Evolutionary conservation across 2,113 vertebrate species (phyloP).

Genomic region (Erythrocercus mccallii): DNA sequence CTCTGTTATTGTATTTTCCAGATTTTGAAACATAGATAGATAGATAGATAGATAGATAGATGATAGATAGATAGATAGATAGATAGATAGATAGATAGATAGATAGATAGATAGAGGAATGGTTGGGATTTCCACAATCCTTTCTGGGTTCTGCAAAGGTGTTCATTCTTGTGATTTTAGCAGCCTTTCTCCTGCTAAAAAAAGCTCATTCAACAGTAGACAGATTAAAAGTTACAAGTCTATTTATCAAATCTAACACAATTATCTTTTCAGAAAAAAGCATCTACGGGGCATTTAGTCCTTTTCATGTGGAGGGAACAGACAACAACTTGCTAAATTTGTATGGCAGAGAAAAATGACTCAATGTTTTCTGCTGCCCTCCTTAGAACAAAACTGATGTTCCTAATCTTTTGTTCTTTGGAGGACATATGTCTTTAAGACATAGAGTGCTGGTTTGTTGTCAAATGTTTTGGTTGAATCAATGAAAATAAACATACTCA

Average conservation of each 20-base stretch:
- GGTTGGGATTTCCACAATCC: neutral
- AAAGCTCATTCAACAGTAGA: neutral
- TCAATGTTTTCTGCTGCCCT: neutral
- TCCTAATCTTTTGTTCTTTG: neutral
- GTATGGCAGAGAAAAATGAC: neutral
- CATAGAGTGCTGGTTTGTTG: neutral
- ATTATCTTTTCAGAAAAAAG: neutral
- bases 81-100: too few species aligned
- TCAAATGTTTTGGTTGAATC: neutral
- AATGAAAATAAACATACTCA: neutral
- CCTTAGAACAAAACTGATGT: neutral
- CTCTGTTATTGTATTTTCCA: neutral
- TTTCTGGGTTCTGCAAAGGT: neutral
- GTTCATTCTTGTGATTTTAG: neutral
- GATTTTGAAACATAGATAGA: neutral
- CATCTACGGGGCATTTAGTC: neutral
- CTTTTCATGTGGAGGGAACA: neutral
- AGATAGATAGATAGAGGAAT: neutral
- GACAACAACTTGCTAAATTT: neutral
- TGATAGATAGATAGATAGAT: too few species aligned
- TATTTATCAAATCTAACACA: neutral
- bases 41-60: too few species aligned
- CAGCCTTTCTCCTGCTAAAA: neutral
- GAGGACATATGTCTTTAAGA: neutral
- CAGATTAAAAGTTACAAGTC: neutral